A percentile compares a stretch with the other conserved stretches of the same genome.
Evolutionary conservation across 1,140 invertebrate genomes (phyloP).

Genomic region (Sycophaga agraensis): DNA sequence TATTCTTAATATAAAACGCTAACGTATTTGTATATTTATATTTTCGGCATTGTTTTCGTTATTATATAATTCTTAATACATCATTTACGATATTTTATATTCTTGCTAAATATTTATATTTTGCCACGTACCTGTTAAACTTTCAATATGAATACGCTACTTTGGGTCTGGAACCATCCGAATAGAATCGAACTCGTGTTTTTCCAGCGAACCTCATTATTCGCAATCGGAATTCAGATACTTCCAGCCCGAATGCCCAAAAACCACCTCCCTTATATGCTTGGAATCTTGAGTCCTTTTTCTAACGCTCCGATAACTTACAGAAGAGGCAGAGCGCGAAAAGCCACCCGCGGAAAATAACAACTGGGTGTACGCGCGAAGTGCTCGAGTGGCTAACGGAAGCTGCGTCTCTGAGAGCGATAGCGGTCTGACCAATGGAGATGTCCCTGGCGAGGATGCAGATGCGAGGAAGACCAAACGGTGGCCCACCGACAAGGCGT

Average conservation of each 20-base stretch:
- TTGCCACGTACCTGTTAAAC: too few relatives aligned
- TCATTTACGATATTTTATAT: not conserved
- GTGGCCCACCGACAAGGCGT: conserved; percentile 77
- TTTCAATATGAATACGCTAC: too few relatives aligned
- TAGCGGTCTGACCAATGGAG: conserved; percentile 44
- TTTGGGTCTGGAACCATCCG: too few relatives aligned
- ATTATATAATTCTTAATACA: not conserved
- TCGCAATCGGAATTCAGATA: not conserved
- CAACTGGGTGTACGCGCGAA: conserved; percentile 42
- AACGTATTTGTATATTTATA: not conserved
- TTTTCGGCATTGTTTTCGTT: too few relatives aligned
- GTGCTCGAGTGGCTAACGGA: not conserved
- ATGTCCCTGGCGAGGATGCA: conserved; percentile 37
- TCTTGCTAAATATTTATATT: conserved; percentile 12
- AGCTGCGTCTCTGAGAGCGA: conserved; percentile 14
- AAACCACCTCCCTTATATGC: too few relatives aligned
- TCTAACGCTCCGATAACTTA: conserved; percentile 16
- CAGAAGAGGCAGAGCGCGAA: conserved; percentile 19
- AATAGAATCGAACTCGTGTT: too few relatives aligned
- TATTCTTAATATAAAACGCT: not conserved
- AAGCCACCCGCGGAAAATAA: conserved; percentile 48
- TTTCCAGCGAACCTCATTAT: too few relatives aligned
- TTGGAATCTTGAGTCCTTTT: too few relatives aligned
- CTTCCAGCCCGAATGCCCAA: not conserved
- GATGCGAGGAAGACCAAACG: conserved; percentile 55